Evolutionary conservation across 1,140 invertebrate species (phyloP), one percentile per base, ranked within the genome.

Genomic region (Bemisia tabaci): DNA sequence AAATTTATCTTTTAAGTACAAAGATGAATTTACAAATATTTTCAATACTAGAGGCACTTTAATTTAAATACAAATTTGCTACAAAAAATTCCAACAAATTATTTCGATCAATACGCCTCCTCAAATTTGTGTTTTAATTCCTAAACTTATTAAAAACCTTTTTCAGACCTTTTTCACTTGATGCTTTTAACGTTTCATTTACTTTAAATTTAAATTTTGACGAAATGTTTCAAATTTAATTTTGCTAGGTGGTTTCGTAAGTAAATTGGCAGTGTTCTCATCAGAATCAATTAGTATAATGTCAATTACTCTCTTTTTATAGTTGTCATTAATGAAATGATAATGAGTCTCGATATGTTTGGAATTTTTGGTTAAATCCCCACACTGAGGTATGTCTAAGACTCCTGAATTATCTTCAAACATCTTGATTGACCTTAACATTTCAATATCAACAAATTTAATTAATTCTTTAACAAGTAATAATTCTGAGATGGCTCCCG

Each of bases 401-500:
- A 48, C 64, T 22, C 64, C 64, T 23, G n/a, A 23, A 59, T 65
- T 65, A 59, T 65, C 64, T 33, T 65, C 64, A 26, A 33, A 64
- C 21, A 59, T 58, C 21, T 33, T 59, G 21, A 33, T 2, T 25
- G 33, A 17, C 5, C 17, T 5, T 24, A 11, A 11, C 12, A 27
- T 2, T 5, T 64, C 12, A 26, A 64, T 64, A 21, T 33, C 22
- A 22, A 64, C 1, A 12, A 64, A 26, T 33, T 27, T 64, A 17
- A 65, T 58, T 9, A 65, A 58, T 24, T 65, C n/a, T 22, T 59
- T 48, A 22, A 65, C 27, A 59, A 59, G 62, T 48, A 65, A 60
- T 0, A 73, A 22, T 59, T 74, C 72, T 2, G 11, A 68, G 5
- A 69, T 68, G 26, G 63, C 27, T 25, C 72, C 71, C 22, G 72